Percentiles rank a stretch among this genome's conserved stretches.
Evolutionary conservation across 2,797 vertebrate genomes (phyloP).

Genomic region (Aplochiton taeniatus): DNA sequence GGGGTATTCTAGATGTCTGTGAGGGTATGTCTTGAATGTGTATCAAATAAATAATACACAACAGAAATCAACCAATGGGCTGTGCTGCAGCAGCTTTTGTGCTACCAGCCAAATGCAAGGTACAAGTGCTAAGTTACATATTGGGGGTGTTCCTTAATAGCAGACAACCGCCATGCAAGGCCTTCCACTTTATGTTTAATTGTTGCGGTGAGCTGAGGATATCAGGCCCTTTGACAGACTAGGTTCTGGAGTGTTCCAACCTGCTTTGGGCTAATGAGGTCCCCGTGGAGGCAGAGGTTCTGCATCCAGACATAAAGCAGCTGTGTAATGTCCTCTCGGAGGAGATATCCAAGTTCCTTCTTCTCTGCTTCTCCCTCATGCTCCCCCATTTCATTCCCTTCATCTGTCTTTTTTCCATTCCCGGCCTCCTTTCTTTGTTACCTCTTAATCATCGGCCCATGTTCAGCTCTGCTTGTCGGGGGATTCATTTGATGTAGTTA

Average conservation of each 20-base stretch:
- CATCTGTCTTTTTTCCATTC: constrained; percentile 31
- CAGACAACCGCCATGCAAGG: constrained; percentile 15
- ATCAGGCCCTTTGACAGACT: constrained; percentile 19
- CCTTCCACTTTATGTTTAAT: constrained; percentile 29
- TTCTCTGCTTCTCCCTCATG: neutral
- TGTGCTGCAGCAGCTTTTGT: too few relatives aligned
- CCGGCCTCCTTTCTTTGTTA: constrained; percentile 10
- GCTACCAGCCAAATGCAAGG: too few relatives aligned
- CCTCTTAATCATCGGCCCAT: constrained; percentile 35
- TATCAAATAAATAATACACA: too few relatives aligned
- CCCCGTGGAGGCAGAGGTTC: constrained; percentile 63
- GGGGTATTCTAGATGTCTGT: neutral
- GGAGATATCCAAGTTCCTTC: constrained; percentile 36
- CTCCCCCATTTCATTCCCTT: neutral
- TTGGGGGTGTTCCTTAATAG: neutral
- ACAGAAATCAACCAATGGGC: too few relatives aligned
- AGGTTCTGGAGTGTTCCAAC: too few relatives aligned
- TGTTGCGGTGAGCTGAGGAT: constrained; percentile 39
- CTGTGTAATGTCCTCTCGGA: constrained; percentile 54
- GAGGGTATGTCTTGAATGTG: too few relatives aligned
- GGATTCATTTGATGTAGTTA: constrained; percentile 54
- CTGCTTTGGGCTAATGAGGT: constrained; percentile 70
- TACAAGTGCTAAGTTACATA: too few relatives aligned
- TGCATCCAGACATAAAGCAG: constrained; percentile 67
- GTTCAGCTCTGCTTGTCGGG: constrained; percentile 38